These are phyloP conservation scores for Athetis lepigone DNA, from an alignment of 2,888 invertebrate species.

Conservation along the genomic window DNA sequence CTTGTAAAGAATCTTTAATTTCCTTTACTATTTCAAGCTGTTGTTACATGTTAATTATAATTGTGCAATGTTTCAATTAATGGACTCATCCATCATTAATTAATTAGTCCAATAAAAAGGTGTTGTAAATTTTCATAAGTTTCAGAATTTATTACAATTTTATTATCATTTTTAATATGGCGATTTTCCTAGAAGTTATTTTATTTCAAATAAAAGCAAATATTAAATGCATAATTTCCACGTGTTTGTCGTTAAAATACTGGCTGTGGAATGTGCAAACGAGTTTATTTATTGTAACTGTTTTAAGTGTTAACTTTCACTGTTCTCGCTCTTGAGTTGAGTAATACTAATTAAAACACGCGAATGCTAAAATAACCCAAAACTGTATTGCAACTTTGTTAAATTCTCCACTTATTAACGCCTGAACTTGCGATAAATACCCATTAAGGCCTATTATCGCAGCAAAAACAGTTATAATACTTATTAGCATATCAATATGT, in stretches of 20 bases:
- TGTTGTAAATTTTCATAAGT: too few species aligned
- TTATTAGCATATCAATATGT: conserved; percentile 13
- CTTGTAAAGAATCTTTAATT: background rate
- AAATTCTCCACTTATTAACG: conserved; percentile 27
- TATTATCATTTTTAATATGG: background rate
- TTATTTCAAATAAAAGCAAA: conserved; percentile 1
- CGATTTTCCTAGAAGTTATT: background rate
- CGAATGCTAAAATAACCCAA: conserved; percentile 20
- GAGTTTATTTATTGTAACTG: conserved; percentile 8
- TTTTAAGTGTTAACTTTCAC: conserved; percentile 48
- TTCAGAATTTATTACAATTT: background rate
- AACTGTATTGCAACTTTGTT: conserved; percentile 23
- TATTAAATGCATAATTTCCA: background rate
- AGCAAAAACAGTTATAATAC: conserved; percentile 5
- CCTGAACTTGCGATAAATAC: conserved; percentile 15
- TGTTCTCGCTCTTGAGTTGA: conserved; percentile 29
- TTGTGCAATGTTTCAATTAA: background rate
- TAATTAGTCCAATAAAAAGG: background rate
- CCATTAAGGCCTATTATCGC: conserved; percentile 10
- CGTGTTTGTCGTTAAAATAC: conserved; percentile 5
- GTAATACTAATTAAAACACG: conserved; percentile 35
- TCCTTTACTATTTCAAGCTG: too few species aligned
- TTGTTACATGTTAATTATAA: background rate
- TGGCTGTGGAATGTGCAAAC: too few species aligned
- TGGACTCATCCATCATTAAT: background rate